Conservation (phyloP, 2,113 vertebrate species). For the Romanogobio albipinnatus region DNA sequence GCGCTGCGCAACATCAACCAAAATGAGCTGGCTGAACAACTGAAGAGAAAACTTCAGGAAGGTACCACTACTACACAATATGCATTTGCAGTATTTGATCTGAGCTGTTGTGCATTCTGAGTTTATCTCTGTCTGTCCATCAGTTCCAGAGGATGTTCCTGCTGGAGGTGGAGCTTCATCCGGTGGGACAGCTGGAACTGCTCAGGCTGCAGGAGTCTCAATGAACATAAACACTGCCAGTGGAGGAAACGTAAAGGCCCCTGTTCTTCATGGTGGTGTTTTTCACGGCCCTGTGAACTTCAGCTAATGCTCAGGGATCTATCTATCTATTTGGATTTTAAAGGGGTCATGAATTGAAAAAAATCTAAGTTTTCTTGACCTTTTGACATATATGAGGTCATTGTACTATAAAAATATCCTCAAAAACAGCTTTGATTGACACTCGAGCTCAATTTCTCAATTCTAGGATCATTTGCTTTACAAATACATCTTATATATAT, state of each 20-base stretch:
- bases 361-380: no score
- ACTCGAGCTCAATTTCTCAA: no score
- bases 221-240: not conserved
- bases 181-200: not conserved
- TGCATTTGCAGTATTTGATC: not conserved
- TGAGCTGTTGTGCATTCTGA: not conserved
- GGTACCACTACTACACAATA: not conserved
- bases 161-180: not conserved
- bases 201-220: not conserved
- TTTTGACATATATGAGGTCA: no score
- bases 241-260: conserved; percentile 16
- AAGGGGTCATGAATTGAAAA: no score
- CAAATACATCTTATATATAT: no score
- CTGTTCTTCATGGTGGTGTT: not conserved
- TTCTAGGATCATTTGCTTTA: no score
- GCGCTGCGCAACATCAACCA: not conserved
- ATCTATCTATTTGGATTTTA: not conserved
- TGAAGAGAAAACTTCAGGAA: conserved; percentile 3
- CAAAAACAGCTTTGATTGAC: no score
- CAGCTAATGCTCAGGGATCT: not conserved
- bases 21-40: not conserved
- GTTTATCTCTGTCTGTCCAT: not conserved
- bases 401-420: no score
- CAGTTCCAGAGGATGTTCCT: not conserved
- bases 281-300: conserved; percentile 2